These are phyloP conservation scores for Eudorcas thomsonii DNA, from an alignment of 2,113 vertebrate species.

Conservation along the genomic window DNA sequence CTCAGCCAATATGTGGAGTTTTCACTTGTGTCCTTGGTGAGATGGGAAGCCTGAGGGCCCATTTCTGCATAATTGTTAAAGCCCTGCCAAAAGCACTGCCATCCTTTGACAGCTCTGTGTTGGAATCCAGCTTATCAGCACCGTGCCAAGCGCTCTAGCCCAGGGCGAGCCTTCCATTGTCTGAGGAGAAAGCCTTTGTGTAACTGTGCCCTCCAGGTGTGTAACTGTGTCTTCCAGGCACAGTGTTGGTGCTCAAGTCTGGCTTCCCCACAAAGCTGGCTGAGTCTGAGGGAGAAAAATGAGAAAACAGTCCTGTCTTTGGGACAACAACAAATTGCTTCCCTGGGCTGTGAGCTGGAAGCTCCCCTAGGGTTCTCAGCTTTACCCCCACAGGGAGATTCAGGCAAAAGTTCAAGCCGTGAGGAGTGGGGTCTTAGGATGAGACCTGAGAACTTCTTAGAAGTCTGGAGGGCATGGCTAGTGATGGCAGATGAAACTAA, in stretches of 20 bases:
- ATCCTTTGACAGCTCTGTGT: neutral
- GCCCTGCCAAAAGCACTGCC: neutral
- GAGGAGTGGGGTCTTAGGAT: neutral
- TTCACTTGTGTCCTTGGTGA: neutral
- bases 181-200: neutral
- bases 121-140: neutral
- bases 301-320: neutral
- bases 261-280: neutral
- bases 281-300: neutral
- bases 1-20: neutral
- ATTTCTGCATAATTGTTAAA: neutral
- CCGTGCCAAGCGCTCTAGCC: rapidly evolving
- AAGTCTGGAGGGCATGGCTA: neutral
- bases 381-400: neutral
- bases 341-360: neutral
- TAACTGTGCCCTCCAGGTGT: neutral
- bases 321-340: neutral
- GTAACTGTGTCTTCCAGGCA: neutral
- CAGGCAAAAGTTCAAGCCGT: no score
- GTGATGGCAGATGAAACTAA: neutral
- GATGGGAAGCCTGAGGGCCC: neutral
- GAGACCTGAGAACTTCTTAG: neutral
- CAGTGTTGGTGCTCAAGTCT: neutral
- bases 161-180: neutral
- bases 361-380: neutral